Evolutionary conservation across 2,888 invertebrate genomes (phyloP).

Genomic region (Lithophane socia): DNA sequence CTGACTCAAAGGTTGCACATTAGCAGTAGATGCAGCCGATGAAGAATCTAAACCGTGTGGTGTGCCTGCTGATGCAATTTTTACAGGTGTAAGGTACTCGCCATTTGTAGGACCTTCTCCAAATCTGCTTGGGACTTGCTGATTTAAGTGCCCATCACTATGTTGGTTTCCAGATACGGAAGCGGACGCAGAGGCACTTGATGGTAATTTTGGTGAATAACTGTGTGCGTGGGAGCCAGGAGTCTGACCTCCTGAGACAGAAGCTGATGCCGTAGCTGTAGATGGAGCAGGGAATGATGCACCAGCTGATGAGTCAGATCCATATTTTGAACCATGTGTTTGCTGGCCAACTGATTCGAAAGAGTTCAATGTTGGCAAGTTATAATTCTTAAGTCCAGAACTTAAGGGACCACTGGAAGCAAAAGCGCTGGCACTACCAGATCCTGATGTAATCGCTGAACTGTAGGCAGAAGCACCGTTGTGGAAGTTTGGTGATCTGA

Average conservation of each 20-base stretch:
- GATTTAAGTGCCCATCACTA: conserved; percentile 13
- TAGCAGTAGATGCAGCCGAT: conserved; percentile 7
- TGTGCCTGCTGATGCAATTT: conserved; percentile 10
- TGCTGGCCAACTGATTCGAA: conserved; percentile 23
- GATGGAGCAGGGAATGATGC: conserved; percentile 30
- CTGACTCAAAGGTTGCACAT: conserved; percentile 12
- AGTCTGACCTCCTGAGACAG: conserved; percentile 26
- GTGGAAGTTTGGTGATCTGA: conserved; percentile 11
- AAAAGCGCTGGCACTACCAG: conserved; percentile 59
- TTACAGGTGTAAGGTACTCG: neutral
- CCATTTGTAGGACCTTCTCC: conserved; percentile 24
- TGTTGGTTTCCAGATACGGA: conserved; percentile 19
- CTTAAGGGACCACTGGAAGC: conserved; percentile 56
- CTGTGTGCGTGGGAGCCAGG: neutral
- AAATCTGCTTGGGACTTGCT: conserved; percentile 41
- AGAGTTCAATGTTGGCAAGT: conserved; percentile 33
- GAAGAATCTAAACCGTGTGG: neutral
- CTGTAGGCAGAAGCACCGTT: conserved; percentile 39
- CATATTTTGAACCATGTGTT: conserved; percentile 16
- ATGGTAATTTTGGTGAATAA: conserved; percentile 14
- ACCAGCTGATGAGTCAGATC: conserved; percentile 36
- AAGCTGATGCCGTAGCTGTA: conserved; percentile 40
- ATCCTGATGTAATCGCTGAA: conserved; percentile 49
- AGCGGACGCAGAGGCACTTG: conserved; percentile 36
- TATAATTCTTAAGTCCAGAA: conserved; percentile 70